phyloP scores from a whole-genome alignment of 1,140 invertebrate species.

The Cydia amplana region DNA sequence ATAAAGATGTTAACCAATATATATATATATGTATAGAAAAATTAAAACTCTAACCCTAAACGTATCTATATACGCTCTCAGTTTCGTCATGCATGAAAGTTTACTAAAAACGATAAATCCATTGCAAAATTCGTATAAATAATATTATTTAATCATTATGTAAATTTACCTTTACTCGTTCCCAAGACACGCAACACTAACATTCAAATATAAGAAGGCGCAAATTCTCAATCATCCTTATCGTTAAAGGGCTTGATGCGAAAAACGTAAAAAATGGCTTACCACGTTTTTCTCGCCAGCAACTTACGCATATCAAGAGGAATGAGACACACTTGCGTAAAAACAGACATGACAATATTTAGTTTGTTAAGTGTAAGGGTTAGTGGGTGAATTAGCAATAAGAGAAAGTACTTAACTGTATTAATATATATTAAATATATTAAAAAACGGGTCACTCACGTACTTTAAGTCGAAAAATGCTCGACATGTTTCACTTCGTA shows the following conservation, averaged over 20 bases:
- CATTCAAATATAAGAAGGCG: not conserved
- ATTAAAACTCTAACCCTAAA: no score
- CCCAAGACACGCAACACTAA: not conserved
- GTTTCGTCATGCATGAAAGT: no score
- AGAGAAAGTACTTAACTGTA: no score
- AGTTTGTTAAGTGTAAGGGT: not conserved
- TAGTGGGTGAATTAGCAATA: no score
- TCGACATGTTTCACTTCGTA: no score
- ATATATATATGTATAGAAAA: no score
- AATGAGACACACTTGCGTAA: not conserved
- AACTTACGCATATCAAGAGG: constrained; percentile 17
- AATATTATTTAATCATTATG: not conserved
- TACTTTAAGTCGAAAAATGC: no score
- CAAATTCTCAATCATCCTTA: constrained; percentile 32
- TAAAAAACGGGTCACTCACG: no score
- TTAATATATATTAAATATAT: no score
- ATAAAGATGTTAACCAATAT: no score
- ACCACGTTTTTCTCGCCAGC: constrained; percentile 3
- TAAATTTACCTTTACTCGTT: not conserved
- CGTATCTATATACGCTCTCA: no score
- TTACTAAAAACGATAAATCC: no score
- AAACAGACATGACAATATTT: constrained; percentile 3
- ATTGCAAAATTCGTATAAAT: not conserved
- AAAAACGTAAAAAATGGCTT: constrained; percentile 31
- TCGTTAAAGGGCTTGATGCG: constrained; percentile 29